Evolutionary conservation across 2,797 vertebrate genomes (phyloP), one percentile per base, ranked within the genome.

Genomic region (Cyclopterus lumpus): DNA sequence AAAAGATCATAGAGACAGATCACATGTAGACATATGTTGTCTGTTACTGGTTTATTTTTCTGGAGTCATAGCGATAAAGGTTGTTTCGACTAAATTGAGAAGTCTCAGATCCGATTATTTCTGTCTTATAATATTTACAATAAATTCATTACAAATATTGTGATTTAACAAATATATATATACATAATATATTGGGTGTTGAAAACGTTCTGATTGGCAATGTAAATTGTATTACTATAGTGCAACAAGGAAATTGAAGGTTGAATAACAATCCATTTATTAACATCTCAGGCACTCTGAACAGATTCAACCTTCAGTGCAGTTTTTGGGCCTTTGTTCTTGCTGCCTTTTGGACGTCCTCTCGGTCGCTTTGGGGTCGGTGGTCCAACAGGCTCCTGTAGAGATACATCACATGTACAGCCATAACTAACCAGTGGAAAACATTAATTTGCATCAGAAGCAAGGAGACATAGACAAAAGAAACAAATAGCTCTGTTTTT

Each of bases 331-430:
- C 88, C 91, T 90, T 96, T 96, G 86, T 95, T 94, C 86, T 94
- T 96, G 89, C 95, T 96, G 71, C 95, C 95, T 87, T 93, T 94
- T 3, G 95, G 95, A 77, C 95, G 86, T 89, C 95, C 95, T 79
- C 95, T 92, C 2, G 95, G 95, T 71, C 95, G 90, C 86, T 94
- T 95, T 80, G 94, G 95, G 84, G 93, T 88, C 2, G 93, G 90
- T 68, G 95, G 93, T 83, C 93, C 94, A 46, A 89, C 91, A 30
- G 93, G 92, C 72, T 95, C 95, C 95, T 96, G 83, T 36, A 67
- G 48, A 62, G 51, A 82, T 15, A 80, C 14, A 76, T 61, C 1
- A 74, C 11, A 68, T 38, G 46, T 61, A 60, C 54, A 73, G 10
- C 36, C 69, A 70, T 26, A 73, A 75, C 64, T 51, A 40, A 77